phyloP scores from a whole-genome alignment of 2,113 vertebrate species.

The Ophiodon elongatus region DNA sequence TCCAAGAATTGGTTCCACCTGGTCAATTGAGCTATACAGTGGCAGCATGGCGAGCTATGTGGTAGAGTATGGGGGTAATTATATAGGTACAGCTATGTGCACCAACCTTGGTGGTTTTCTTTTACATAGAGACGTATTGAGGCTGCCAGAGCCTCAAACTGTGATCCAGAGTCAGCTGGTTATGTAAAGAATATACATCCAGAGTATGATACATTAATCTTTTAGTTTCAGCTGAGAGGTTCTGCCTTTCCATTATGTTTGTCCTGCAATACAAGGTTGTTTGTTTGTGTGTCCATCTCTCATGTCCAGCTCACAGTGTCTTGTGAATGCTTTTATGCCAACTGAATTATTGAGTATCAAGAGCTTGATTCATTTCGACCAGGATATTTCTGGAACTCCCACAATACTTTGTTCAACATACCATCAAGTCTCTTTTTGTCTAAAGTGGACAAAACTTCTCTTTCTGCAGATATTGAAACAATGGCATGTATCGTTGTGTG shows the following conservation, averaged over 20 bases:
- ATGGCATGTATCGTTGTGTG: constrained; percentile 63
- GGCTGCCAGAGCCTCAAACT: constrained; percentile 27
- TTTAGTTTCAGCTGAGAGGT: neutral
- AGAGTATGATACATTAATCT: constrained; percentile 30
- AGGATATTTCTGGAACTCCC: constrained; percentile 40
- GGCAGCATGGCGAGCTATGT: constrained; percentile 53
- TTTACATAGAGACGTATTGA: constrained; percentile 45
- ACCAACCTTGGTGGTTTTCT: constrained; percentile 65
- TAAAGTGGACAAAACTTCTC: constrained; percentile 41
- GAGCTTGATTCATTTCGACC: constrained; percentile 32
- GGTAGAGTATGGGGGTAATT: constrained; percentile 73
- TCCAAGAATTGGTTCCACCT: constrained; percentile 81
- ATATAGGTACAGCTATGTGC: constrained; percentile 59
- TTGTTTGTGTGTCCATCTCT: constrained; percentile 13
- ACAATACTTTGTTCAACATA: constrained; percentile 40
- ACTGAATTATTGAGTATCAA: constrained; percentile 40
- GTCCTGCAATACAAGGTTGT: neutral
- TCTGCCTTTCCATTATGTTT: constrained; percentile 32
- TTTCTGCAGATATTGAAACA: constrained; percentile 64
- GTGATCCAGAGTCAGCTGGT: constrained; percentile 40
- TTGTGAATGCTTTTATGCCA: constrained; percentile 48
- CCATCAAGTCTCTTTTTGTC: constrained; percentile 54
- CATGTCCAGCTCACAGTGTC: constrained; percentile 24
- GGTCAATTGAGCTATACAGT: constrained; percentile 47
- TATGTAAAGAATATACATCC: constrained; percentile 41